Percentiles rank a stretch among this genome's conserved stretches.
Conservation (phyloP, 2,797 vertebrate genomes). For the Leuciscus waleckii region DNA sequence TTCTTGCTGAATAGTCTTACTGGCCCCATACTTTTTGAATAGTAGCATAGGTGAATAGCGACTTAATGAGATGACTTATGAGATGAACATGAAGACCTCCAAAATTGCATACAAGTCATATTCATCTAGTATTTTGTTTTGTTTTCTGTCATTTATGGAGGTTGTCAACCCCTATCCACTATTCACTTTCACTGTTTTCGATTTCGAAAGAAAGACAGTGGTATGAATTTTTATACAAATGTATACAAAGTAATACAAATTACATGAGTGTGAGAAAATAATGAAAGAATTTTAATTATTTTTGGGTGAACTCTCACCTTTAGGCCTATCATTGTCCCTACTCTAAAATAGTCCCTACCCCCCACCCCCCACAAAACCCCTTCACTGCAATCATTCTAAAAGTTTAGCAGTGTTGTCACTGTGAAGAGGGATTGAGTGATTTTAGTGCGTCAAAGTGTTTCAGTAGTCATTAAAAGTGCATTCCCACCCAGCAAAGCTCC, state of each 20-base stretch:
- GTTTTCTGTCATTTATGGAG: not conserved
- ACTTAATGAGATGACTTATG: too few relatives aligned
- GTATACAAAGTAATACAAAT: not conserved
- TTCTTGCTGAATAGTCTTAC: too few relatives aligned
- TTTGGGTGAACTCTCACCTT: not conserved
- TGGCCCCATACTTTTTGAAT: too few relatives aligned
- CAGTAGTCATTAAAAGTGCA: conserved; percentile 13
- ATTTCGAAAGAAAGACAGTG: not conserved
- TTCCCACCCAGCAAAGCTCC: conserved; percentile 27
- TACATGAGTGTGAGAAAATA: not conserved
- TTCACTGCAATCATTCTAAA: not conserved
- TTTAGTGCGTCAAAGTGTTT: not conserved
- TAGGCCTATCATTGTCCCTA: not conserved
- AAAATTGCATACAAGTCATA: not conserved
- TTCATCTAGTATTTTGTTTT: too few relatives aligned
- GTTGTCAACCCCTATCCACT: not conserved
- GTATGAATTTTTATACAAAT: not conserved
- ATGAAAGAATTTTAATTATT: not conserved
- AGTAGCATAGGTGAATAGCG: too few relatives aligned
- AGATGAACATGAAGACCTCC: not conserved
- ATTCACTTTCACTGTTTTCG: not conserved
- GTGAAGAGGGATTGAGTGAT: not conserved
- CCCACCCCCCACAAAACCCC: too few relatives aligned
- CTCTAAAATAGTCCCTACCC: not conserved
- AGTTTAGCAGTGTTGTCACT: not conserved